A percentile compares a stretch with the other conserved stretches of the same genome.
These are phyloP conservation scores for Eupristina koningsbergeri DNA, from an alignment of 1,140 invertebrate species.

Conservation along the genomic window DNA sequence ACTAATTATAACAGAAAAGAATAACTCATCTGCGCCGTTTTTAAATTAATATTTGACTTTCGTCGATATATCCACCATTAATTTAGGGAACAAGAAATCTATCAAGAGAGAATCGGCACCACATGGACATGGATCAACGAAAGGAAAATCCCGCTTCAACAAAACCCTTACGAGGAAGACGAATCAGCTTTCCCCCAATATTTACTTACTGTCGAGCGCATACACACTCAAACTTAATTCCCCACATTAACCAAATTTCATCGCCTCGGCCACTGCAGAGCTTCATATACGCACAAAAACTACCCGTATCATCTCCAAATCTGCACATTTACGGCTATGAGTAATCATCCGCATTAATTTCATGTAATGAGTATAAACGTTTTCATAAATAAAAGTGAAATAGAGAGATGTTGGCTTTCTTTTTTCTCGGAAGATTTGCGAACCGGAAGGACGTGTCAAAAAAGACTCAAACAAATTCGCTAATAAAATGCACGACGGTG, in stretches of 20 bases:
- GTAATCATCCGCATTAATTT: constrained; percentile 19
- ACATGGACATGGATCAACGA: not conserved
- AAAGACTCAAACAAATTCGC: constrained; percentile 65
- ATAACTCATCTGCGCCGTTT: not conserved
- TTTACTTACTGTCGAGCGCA: constrained; percentile 24
- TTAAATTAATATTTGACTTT: constrained; percentile 17
- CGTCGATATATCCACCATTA: not conserved
- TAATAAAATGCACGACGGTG: constrained; percentile 68
- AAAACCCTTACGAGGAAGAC: not conserved
- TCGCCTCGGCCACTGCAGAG: constrained; percentile 45
- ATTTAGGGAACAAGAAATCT: not conserved
- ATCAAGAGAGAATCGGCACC: not conserved
- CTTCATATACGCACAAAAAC: constrained; percentile 44
- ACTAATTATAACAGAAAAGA: not conserved
- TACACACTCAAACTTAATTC: constrained; percentile 19
- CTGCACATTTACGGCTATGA: not conserved
- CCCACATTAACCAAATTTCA: constrained; percentile 39
- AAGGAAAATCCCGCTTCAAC: not conserved
- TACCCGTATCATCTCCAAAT: constrained; percentile 32
- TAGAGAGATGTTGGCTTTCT: not conserved
- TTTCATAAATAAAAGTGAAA: constrained; percentile 15
- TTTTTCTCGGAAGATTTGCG: constrained; percentile 38
- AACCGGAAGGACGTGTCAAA: not conserved
- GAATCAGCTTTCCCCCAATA: not conserved
- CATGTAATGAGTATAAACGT: constrained; percentile 5